Percentiles rank a stretch among this genome's conserved stretches.
Evolutionary conservation across 2,113 vertebrate genomes (phyloP).

Genomic region (Ellobius talpinus): DNA sequence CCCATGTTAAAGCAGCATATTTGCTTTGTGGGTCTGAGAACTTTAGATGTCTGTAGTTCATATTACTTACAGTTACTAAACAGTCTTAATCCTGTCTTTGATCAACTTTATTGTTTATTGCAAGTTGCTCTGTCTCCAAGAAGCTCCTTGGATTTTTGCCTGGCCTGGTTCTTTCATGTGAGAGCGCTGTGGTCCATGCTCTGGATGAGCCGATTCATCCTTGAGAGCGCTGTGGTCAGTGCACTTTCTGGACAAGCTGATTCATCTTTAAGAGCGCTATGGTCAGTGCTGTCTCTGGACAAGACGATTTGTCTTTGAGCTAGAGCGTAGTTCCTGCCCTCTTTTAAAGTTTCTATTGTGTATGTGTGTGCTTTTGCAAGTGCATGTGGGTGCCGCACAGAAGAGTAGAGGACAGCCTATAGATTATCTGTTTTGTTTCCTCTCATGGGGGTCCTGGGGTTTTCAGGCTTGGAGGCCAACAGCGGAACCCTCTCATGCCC

Average conservation of each 20-base stretch:
- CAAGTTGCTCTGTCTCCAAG: neutral
- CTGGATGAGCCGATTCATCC: neutral
- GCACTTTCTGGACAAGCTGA: neutral
- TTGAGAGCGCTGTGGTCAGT: neutral
- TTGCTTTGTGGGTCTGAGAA: neutral
- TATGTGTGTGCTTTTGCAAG: neutral
- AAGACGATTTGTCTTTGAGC: neutral
- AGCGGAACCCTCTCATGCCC: neutral
- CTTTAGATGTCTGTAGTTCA: neutral
- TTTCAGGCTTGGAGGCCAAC: neutral
- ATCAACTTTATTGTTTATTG: neutral
- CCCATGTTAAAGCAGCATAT: neutral
- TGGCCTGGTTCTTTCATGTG: neutral
- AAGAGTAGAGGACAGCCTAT: neutral
- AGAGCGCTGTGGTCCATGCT: neutral
- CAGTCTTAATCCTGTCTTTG: neutral
- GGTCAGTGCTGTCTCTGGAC: too few species aligned
- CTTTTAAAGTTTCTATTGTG: neutral
- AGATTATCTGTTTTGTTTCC: too few species aligned
- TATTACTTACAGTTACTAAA: neutral
- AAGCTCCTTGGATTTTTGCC: neutral
- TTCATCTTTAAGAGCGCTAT: neutral
- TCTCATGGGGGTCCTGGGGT: neutral
- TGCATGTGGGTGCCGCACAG: too few species aligned
- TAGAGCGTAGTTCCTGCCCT: neutral